Evolutionary conservation across 1,140 invertebrate genomes (phyloP).

Genomic region (Drosophila melanica): DNA sequence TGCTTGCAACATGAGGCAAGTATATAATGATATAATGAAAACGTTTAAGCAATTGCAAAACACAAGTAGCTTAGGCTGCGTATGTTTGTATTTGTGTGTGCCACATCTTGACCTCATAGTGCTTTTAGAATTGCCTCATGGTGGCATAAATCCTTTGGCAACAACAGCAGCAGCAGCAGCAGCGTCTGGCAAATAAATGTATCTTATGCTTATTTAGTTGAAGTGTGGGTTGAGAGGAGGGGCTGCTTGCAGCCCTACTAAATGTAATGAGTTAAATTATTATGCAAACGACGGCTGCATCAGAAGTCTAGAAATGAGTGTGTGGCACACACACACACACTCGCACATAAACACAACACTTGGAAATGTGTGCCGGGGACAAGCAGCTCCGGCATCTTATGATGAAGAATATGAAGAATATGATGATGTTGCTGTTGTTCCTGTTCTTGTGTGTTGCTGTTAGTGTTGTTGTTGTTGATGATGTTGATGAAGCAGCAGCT

Average conservation of each 20-base stretch:
- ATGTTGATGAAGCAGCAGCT: conserved; percentile 39
- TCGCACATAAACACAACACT: conserved; percentile 64
- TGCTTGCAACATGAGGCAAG: conserved; percentile 1
- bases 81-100: conserved; percentile 1
- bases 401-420: conserved; percentile 16
- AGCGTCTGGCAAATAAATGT: conserved; percentile 46
- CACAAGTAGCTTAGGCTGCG: conserved; percentile 4
- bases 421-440: conserved; percentile 21
- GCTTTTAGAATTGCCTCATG: conserved; percentile 42
- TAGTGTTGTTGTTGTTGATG: conserved; percentile 33
- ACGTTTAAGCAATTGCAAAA: conserved; percentile 36
- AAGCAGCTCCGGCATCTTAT: conserved; percentile 43
- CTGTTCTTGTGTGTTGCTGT: conserved; percentile 37
- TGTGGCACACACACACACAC: conserved; percentile 13
- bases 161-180: neutral
- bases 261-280: conserved; percentile 78
- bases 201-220: conserved; percentile 73
- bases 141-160: conserved; percentile 44
- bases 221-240: conserved; percentile 20
- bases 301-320: conserved; percentile 49
- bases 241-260: neutral
- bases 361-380: conserved; percentile 74
- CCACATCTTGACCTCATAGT: conserved; percentile 56
- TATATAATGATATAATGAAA: conserved; percentile 6
- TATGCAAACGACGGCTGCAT: conserved; percentile 72